These are phyloP conservation scores for Neolamprologus multifasciatus DNA, from an alignment of 2,797 vertebrate species.

Conservation along the genomic window DNA sequence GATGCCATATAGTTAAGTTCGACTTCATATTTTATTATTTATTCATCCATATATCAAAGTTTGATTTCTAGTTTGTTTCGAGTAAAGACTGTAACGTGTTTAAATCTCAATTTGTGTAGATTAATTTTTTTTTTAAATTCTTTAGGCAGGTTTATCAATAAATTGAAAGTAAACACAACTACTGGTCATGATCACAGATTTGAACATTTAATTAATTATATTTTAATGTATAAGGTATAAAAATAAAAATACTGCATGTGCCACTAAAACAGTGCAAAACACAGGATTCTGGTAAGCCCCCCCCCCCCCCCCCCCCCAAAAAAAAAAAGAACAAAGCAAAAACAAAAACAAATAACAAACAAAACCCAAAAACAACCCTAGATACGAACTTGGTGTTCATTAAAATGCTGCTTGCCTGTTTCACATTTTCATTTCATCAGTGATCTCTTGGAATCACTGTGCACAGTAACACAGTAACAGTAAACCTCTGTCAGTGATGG, in stretches of 20 bases:
- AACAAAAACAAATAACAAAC: too few relatives aligned
- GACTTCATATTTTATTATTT: neutral
- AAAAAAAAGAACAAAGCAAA: too few relatives aligned
- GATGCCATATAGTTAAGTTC: neutral
- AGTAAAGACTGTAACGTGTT: neutral
- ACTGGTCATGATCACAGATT: neutral
- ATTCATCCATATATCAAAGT: neutral
- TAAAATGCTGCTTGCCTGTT: neutral
- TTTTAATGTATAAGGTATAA: neutral
- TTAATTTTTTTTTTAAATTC: accelerated
- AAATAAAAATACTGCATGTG: neutral
- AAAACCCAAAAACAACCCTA: neutral
- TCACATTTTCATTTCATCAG: neutral
- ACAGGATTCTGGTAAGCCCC: neutral
- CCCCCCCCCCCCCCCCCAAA: too few relatives aligned
- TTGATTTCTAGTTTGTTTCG: neutral
- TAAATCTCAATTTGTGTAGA: neutral
- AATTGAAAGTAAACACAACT: neutral
- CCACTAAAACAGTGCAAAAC: neutral
- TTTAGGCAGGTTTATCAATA: neutral
- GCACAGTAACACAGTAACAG: neutral
- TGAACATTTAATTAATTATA: neutral
- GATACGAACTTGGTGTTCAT: neutral
- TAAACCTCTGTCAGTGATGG: neutral
- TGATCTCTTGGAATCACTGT: neutral